A percentile compares a stretch with the other conserved stretches of the same genome.
These are phyloP conservation scores for Limnodromus scolopaceus DNA, from an alignment of 2,797 vertebrate genomes.

Conservation along the genomic window DNA sequence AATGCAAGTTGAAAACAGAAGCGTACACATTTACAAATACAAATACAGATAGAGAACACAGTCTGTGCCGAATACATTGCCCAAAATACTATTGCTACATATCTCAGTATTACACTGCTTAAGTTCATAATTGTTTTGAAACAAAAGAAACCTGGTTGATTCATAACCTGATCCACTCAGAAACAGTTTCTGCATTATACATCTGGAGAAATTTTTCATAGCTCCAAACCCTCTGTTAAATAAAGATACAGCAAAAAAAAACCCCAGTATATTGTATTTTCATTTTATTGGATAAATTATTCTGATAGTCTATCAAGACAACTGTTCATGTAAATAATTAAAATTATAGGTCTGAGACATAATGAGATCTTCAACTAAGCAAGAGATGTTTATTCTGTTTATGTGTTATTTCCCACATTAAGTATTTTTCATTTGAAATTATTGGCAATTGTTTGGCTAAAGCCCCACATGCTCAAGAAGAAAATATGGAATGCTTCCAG, in stretches of 20 bases:
- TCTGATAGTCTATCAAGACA: not conserved
- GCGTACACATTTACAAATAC: not conserved
- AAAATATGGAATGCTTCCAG: not conserved
- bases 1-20: not conserved
- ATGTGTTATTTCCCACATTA: not conserved
- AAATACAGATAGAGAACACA: not conserved
- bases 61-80: not conserved
- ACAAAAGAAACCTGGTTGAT: not conserved
- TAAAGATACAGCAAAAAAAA: not conserved
- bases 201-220: not conserved
- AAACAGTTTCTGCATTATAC: not conserved
- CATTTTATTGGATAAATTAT: not conserved
- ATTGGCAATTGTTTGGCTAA: not conserved
- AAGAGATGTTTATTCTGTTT: not conserved
- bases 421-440: not conserved
- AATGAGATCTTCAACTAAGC: not conserved
- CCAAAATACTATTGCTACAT: not conserved
- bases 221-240: slow-evolving; percentile 22
- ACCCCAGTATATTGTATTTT: slow-evolving; percentile 2
- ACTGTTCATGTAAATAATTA: not conserved
- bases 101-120: not conserved
- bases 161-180: not conserved
- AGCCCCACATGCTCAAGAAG: not conserved
- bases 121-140: not conserved
- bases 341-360: not conserved